phyloP scores from a whole-genome alignment of 2,797 vertebrate genomes.

The Cheirogaleus major region DNA sequence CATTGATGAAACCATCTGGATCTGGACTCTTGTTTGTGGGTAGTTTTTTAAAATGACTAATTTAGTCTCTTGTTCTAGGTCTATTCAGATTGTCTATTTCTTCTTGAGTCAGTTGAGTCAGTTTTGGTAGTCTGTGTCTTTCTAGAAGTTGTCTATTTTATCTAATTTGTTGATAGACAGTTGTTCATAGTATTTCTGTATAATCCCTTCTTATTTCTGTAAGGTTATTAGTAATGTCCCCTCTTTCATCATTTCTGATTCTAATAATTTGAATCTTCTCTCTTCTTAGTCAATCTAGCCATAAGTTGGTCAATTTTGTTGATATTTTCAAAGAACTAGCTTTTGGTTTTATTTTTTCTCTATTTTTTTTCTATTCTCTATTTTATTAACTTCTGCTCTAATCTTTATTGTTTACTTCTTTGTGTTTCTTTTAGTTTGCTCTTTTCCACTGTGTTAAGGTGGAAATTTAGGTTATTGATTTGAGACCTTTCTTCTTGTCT shows the following conservation, averaged over 20 bases:
- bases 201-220: background rate
- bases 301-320: background rate
- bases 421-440: slow-evolving; percentile 41
- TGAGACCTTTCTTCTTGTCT: background rate
- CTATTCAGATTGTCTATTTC: background rate
- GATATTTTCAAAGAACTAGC: slow-evolving; percentile 12
- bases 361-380: background rate
- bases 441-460: background rate
- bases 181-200: background rate
- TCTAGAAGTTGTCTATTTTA: background rate
- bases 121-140: background rate
- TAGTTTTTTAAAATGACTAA: background rate
- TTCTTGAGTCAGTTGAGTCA: background rate
- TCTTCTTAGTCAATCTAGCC: background rate
- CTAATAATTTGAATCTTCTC: slow-evolving; percentile 11
- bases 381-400: slow-evolving; percentile 19
- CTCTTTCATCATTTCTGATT: slow-evolving; percentile 32
- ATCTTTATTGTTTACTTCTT: background rate
- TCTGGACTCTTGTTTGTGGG: background rate
- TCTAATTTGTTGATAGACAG: background rate
- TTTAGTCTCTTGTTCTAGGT: background rate
- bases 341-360: slow-evolving; percentile 15
- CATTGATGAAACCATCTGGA: background rate
- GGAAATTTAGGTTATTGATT: background rate
- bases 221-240: background rate